phyloP scores from a whole-genome alignment of 2,797 vertebrate genomes.

The Poeciliopsis turneri region DNA sequence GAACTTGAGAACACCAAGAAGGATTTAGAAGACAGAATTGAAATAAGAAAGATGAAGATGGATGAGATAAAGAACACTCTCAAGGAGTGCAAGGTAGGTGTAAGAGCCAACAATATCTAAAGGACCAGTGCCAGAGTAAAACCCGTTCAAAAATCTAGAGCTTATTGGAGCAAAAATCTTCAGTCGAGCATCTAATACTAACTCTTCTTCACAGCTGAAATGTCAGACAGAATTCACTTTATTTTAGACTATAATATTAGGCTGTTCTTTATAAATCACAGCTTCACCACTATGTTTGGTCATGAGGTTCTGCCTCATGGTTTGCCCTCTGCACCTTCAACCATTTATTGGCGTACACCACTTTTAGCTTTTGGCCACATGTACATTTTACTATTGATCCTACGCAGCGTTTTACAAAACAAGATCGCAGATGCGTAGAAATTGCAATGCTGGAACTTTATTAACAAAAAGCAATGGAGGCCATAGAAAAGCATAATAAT shows the following conservation, averaged over 20 bases:
- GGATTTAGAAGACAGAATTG: slow-evolving; percentile 28
- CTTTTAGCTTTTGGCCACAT: too few relatives aligned
- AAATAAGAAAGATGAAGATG: slow-evolving; percentile 28
- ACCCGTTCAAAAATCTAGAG: not conserved
- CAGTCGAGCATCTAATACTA: not conserved
- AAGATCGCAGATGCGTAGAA: not conserved
- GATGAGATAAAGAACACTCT: slow-evolving; percentile 29
- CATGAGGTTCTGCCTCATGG: too few relatives aligned
- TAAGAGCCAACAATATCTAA: not conserved
- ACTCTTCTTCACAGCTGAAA: not conserved
- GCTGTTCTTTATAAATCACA: too few relatives aligned
- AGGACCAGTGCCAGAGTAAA: not conserved
- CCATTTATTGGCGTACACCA: too few relatives aligned
- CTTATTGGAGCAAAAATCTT: not conserved
- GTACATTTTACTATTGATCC: not conserved
- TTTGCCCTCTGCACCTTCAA: not conserved
- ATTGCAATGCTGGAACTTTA: not conserved
- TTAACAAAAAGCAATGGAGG: not conserved
- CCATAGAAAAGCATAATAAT: not conserved
- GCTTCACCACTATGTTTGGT: too few relatives aligned
- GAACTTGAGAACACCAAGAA: slow-evolving; percentile 36
- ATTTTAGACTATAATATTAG: not conserved
- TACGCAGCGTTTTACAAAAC: too few relatives aligned
- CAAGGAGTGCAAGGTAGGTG: slow-evolving; percentile 47
- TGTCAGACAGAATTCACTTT: not conserved